phyloP scores from a whole-genome alignment of 2,888 invertebrate genomes.

The Venustoraphidia nigricollis region DNA sequence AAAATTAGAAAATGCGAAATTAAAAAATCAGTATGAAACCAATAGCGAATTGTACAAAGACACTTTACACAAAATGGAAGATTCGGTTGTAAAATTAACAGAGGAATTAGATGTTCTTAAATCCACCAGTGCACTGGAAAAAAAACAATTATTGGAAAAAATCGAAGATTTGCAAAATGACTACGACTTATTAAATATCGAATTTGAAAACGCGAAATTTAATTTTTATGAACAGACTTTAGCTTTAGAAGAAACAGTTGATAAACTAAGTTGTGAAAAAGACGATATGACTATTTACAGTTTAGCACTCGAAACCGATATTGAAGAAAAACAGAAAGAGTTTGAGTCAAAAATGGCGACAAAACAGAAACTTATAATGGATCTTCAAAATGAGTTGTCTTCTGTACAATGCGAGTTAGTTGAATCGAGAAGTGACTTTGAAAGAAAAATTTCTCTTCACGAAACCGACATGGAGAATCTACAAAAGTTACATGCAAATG shows the following conservation, averaged over 20 bases:
- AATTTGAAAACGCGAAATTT: conserved; percentile 2
- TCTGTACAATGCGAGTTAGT: background rate
- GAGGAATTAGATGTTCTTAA: too few relatives aligned
- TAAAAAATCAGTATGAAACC: conserved; percentile 4
- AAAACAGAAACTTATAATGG: background rate
- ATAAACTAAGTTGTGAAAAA: too few relatives aligned
- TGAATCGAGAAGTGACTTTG: background rate
- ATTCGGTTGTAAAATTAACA: too few relatives aligned
- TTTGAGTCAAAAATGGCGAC: background rate
- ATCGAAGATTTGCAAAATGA: conserved; percentile 8
- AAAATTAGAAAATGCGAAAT: conserved; percentile 10
- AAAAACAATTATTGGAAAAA: conserved; percentile 8
- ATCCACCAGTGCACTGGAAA: background rate
- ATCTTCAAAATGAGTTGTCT: background rate
- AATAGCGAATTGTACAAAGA: too few relatives aligned
- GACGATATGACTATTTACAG: too few relatives aligned
- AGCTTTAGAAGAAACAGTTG: too few relatives aligned
- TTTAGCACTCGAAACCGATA: too few relatives aligned
- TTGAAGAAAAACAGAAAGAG: too few relatives aligned
- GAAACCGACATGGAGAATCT: background rate
- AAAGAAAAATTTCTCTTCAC: background rate
- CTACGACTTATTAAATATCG: conserved; percentile 6
- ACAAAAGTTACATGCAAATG: background rate
- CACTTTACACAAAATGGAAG: too few relatives aligned
- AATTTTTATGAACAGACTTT: too few relatives aligned